These are phyloP conservation scores for Galbula dea DNA, from an alignment of 2,113 vertebrate species.

Conservation along the genomic window DNA sequence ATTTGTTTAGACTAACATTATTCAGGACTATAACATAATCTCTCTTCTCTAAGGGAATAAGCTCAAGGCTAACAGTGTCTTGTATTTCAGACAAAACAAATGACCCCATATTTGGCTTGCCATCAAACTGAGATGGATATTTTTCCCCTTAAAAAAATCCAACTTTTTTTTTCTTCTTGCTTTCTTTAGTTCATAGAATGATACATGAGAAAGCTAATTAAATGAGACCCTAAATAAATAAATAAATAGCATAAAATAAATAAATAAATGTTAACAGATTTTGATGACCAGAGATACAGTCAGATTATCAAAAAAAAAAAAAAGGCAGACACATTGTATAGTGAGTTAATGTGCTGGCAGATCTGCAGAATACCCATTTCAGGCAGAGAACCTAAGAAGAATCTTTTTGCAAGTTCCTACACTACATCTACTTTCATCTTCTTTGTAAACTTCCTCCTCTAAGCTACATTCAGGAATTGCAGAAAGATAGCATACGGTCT, in stretches of 20 bases:
- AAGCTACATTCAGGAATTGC: background rate
- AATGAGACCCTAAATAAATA: too few species aligned
- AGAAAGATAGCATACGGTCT: background rate
- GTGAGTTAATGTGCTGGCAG: background rate
- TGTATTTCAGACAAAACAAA: background rate
- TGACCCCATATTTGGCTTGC: background rate
- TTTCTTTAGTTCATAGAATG: background rate
- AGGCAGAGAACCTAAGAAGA: background rate
- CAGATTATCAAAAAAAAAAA: background rate
- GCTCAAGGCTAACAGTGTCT: background rate
- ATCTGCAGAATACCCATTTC: background rate
- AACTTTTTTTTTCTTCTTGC: background rate
- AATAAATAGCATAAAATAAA: too few species aligned
- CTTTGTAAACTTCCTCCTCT: background rate
- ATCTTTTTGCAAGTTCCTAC: background rate
- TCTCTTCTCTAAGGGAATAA: background rate
- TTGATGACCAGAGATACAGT: background rate
- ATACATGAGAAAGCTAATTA: background rate
- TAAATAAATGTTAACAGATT: background rate
- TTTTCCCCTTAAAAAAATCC: background rate
- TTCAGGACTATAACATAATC: background rate
- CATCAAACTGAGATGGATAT: background rate
- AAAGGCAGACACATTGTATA: background rate
- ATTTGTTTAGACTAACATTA: background rate
- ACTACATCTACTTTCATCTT: too few species aligned